Evolutionary conservation across 1,140 invertebrate species (phyloP), one percentile per base, ranked within the genome.

Genomic region (Anagrus nilaparvatae): DNA sequence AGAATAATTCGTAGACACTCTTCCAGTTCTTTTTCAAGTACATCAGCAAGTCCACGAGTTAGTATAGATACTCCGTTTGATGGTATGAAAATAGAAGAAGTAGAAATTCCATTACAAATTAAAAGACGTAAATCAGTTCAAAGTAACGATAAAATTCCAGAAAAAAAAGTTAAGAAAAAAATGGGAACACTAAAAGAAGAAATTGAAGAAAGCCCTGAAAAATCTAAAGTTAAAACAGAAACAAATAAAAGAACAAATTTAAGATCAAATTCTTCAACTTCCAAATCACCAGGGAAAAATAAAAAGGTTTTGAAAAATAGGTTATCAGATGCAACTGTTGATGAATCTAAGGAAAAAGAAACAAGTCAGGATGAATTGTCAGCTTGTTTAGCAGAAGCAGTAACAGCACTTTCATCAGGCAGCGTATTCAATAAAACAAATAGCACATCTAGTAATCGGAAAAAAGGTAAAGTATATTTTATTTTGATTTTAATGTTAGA

Each of bases 1-100:
- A 74, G 84, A 50, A 86, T 88, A 23, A 79, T 87, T 50, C 70
- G 84, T 28, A 70, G 84, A 33, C 82, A 86, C 54, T 87, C 84
- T 0, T 85, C 82, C 38, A 86, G 82, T 57, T 86, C 83, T 10
- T 85, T 81, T 60, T 87, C 84, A 0, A 85, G 83, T 58, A 75
- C 75, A 3, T 70, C 69, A n/a, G 65, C 60, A 13, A 77, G 74
- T 53, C 70, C 73, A 3, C 47, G 66, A 41, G 61, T 63, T 10
- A 64, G 60, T 39, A 41, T 64, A 9, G 63, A 67, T 18, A 37
- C 50, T 9, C 41, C 51, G 9, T n/a, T 28, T 1, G 56, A 59
- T 1, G 44, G 8, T 10, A 41, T 47, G 28, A 42, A 42, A 32
- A 5, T 28, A n/a, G 53, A 60, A 1, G 52, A 55, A 14, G 25